phyloP scores from a whole-genome alignment of 1,140 invertebrate genomes.

The Drosophila subpulchrella region DNA sequence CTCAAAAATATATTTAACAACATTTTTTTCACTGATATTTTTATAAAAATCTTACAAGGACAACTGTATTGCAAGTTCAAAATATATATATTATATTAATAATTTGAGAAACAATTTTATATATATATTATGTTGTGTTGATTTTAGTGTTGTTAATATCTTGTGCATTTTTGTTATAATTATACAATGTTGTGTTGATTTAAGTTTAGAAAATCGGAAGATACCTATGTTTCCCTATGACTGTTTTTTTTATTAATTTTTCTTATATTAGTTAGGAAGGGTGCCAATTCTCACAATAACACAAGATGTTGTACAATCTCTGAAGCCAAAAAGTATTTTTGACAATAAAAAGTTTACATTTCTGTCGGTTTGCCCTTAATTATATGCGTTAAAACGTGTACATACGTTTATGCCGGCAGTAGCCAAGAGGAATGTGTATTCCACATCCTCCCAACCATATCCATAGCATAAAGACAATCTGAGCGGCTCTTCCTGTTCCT shows the following conservation, averaged over 20 bases:
- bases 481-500: conserved; percentile 54
- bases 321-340: neutral
- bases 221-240: too few relatives aligned
- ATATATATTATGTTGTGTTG: too few relatives aligned
- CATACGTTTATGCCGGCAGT: conserved; percentile 7
- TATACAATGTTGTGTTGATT: too few relatives aligned
- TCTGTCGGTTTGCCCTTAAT: conserved; percentile 35
- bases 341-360: conserved; percentile 1
- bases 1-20: neutral
- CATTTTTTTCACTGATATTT: neutral
- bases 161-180: too few relatives aligned
- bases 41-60: neutral
- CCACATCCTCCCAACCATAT: conserved; percentile 23
- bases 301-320: neutral
- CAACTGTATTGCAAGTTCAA: too few relatives aligned
- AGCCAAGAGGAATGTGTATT: conserved; percentile 13
- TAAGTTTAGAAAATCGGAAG: too few relatives aligned
- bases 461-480: conserved; percentile 63
- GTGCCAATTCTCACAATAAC: too few relatives aligned
- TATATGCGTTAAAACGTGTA: conserved; percentile 44
- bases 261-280: too few relatives aligned
- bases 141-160: too few relatives aligned
- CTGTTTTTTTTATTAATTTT: too few relatives aligned
- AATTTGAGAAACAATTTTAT: too few relatives aligned
- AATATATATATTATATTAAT: too few relatives aligned